Evolutionary conservation across 2,797 vertebrate species (phyloP), one percentile per base, ranked within the genome.

Genomic region (Clarias laeviceps): DNA sequence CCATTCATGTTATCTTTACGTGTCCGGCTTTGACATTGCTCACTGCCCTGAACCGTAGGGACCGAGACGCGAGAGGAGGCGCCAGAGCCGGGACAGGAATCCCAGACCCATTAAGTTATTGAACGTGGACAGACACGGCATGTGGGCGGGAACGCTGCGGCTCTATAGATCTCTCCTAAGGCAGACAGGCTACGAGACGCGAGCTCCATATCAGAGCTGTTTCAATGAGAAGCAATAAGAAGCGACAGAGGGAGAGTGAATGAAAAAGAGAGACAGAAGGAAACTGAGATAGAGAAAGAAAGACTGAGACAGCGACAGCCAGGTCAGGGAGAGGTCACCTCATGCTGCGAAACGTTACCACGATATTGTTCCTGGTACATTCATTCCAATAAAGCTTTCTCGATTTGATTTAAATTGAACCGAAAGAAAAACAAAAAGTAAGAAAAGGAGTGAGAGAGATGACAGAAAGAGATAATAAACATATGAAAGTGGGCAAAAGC

Each of bases 41-140:
- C 29, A 2, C 5, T 34, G 22, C 22, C 20, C 77, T 45, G 34
- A 45, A 64, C 34, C 24, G 14, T 20, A 80, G 3, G 37, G 78
- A 65, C 37, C 6, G 22, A 27, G 77, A 18, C 40, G 34, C 5
- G 0, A n/a, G 78, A 40, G 34, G 24, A 50, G 78, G 61, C 57
- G 15, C 57, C 59, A 37, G 77, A 64, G 77, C 24, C 34, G 32
- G 59, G 15, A 50, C 37, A 84, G 83, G 37, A 89, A 82, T 83
- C 77, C 82, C 85, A 85, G 84, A 69, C 29, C 82, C 82, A 88
- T 88, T 87, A 88, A 45, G 69, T 81, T 86, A 84, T 69, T 76
- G 54, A 85, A 83, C 65, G 70, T 50, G 27, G 61, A 82, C 86
- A 82, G 68, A 82, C 82, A 69, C 24, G 29, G 82, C 61, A 61